phyloP scores from a whole-genome alignment of 2,113 vertebrate species.

The Atlantisia rogersi region DNA sequence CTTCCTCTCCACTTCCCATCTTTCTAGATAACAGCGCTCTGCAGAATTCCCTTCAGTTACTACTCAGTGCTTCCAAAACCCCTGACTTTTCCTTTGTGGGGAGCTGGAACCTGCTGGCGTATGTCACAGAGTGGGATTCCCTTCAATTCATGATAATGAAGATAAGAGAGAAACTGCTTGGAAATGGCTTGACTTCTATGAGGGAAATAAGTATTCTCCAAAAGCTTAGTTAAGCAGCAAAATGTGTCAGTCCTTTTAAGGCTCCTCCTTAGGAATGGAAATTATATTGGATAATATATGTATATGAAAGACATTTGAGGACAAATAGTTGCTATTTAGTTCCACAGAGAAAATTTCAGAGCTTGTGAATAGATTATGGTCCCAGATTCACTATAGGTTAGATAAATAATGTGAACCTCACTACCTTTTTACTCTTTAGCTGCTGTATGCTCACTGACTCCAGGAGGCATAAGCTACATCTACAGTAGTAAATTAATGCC shows the following conservation, averaged over 20 bases:
- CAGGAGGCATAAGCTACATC: neutral
- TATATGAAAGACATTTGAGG: neutral
- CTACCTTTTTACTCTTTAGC: neutral
- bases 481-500: neutral
- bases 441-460: neutral
- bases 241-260: neutral
- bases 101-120: neutral
- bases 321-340: neutral
- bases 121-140: neutral
- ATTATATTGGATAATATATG: neutral
- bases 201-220: neutral
- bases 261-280: neutral
- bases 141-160: neutral
- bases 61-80: neutral
- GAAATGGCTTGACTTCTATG: neutral
- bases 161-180: neutral
- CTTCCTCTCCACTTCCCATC: neutral
- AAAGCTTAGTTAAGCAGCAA: neutral
- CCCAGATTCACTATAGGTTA: neutral
- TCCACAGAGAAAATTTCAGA: neutral
- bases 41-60: neutral
- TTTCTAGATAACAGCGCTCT: neutral
- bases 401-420: neutral
- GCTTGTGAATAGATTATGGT: neutral
- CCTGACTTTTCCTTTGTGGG: neutral